Base-by-base conservation (phyloP, 2,113 vertebrate species). In the Sclerurus mexicanus region DNA sequence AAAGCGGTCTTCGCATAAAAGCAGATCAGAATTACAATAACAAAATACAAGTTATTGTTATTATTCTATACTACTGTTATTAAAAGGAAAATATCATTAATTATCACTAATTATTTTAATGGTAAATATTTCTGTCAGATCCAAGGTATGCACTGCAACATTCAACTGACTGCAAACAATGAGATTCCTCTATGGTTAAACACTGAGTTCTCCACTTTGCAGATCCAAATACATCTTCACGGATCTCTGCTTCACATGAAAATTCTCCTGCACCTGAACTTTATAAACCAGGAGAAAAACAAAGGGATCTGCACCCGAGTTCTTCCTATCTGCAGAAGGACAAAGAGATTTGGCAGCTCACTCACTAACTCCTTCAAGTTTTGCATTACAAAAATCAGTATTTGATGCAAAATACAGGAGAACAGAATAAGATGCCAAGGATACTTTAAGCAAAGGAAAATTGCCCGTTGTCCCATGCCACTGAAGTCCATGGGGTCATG, bases 391-490 rank as follows among this genome's bases (percentile, higher is more conserved):
- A 88, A 93, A 76, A 76, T 73, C 58, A 59, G 55, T 59, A 71
- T 89, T 62, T 31, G 9, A 80, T 56, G 75, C 50, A 94, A 86
- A 88, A 92, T 71, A 69, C 22, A 77, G n/a, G 27, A 68, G 5
- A 88, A 56, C 1, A 86, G 23, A 77, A 86, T 40, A 86, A 78
- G 86, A 76, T 35, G 42, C 37, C 8, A 3, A 62, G 88, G 68
- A 67, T 18, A 37, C 8, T 83, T 4, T n/a, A 37, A 69, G 30
- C n/a, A 74, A 79, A 88, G 72, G 42, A 71, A 91, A 89, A 76
- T 0, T 17, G 27, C n/a, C 56, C 1, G 0, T 50, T 42, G n/a
- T 31, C 28, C 30, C 40, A 20, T 12, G 25, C 10, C 63, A n/a
- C 59, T 11, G 9, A 89, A 75, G 62, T 30, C 81, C 58, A 30